These are phyloP conservation scores for Halcyon smyrnensis DNA, from an alignment of 2,797 vertebrate species.

Conservation along the genomic window DNA sequence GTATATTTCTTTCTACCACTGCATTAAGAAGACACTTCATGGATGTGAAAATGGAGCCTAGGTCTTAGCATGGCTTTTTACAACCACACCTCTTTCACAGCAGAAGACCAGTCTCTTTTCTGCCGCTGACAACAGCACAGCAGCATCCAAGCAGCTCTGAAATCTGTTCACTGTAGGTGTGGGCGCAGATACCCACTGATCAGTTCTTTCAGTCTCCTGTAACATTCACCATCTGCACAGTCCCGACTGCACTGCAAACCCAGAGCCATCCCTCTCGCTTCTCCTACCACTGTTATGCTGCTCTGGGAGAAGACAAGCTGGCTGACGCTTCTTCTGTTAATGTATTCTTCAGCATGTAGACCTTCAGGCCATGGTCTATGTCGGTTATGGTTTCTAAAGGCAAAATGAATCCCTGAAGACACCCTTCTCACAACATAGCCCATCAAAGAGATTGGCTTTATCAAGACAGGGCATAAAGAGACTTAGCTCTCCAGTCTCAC, in stretches of 20 bases:
- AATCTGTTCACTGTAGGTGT: neutral
- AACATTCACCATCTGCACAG: rapidly evolving
- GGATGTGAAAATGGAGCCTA: neutral
- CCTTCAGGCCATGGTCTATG: neutral
- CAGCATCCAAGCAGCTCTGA: neutral
- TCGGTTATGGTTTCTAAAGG: neutral
- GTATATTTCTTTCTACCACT: neutral
- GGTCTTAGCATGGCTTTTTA: neutral
- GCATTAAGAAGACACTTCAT: neutral
- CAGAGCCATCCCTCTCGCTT: neutral
- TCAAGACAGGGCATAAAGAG: neutral
- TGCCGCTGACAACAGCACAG: neutral
- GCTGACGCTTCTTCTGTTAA: neutral
- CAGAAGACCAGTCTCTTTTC: neutral
- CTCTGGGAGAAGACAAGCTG: neutral
- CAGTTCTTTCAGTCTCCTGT: neutral
- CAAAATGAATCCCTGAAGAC: neutral
- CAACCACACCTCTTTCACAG: neutral
- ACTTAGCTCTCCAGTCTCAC: neutral
- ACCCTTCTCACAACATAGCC: neutral
- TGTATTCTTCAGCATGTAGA: neutral
- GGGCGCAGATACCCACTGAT: neutral
- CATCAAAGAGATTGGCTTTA: neutral
- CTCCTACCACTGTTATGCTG: neutral
- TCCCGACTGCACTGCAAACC: neutral